Evolutionary conservation across 2,113 vertebrate species (phyloP).

Genomic region (Mesocricetus auratus): DNA sequence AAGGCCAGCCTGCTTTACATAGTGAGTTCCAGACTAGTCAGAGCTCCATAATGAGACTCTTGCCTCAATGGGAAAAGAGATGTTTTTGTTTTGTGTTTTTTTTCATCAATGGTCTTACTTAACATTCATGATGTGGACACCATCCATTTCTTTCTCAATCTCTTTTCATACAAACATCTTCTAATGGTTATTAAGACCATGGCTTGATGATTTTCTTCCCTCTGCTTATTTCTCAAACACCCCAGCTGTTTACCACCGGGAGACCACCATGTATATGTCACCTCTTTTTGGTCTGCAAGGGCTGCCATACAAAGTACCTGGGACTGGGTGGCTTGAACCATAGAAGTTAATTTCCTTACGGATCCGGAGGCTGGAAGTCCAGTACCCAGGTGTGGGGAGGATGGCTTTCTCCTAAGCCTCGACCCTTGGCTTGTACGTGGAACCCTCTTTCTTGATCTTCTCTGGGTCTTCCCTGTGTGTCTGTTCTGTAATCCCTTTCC

Average conservation of each 20-base stretch:
- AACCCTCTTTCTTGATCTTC: background rate
- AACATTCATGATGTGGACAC: background rate
- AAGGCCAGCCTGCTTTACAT: background rate
- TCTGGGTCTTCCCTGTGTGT: background rate
- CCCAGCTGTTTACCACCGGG: background rate
- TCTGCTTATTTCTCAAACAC: background rate
- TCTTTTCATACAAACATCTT: conserved; percentile 10
- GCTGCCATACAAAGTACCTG: background rate
- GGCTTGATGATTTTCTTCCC: background rate
- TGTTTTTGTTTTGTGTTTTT: background rate
- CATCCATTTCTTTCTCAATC: background rate
- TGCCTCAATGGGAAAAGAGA: background rate
- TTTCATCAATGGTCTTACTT: background rate
- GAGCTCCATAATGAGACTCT: background rate
- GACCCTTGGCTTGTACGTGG: background rate
- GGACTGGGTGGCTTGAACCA: background rate
- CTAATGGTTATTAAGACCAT: background rate
- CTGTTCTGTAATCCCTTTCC: background rate
- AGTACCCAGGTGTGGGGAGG: no score
- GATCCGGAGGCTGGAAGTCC: background rate
- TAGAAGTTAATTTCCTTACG: background rate
- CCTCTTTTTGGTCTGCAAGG: background rate
- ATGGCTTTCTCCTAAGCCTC: background rate
- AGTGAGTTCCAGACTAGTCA: background rate
- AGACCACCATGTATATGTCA: background rate